These are phyloP conservation scores for Aplocera efformata DNA, from an alignment of 2,888 invertebrate species.

Conservation along the genomic window DNA sequence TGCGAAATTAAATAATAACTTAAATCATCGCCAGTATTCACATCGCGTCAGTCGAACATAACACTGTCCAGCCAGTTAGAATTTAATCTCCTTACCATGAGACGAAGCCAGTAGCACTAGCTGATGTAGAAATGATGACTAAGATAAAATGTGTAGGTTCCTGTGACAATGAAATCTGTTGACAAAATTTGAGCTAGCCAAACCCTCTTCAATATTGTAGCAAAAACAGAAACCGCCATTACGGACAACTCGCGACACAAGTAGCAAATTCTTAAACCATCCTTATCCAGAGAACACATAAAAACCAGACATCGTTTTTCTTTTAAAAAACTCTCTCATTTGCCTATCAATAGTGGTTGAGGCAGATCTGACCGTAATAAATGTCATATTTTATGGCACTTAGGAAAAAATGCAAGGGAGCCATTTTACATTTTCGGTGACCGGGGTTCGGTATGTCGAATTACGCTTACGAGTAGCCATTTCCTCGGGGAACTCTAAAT, in stretches of 20 bases:
- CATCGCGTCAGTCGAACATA: too few relatives aligned
- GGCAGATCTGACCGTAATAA: slow-evolving; percentile 81
- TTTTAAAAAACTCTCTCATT: slow-evolving; percentile 81
- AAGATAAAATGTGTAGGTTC: too few relatives aligned
- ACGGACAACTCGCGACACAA: slow-evolving; percentile 51
- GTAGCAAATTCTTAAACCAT: slow-evolving; percentile 65
- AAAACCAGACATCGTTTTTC: slow-evolving; percentile 81
- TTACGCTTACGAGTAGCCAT: slow-evolving; percentile 70
- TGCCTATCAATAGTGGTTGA: slow-evolving; percentile 80
- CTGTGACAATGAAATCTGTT: slow-evolving; percentile 1
- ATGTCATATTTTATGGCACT: slow-evolving; percentile 80
- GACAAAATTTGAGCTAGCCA: slow-evolving; percentile 10
- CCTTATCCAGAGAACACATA: slow-evolving; percentile 76
- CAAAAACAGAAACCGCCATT: slow-evolving; percentile 46
- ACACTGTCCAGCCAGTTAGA: too few relatives aligned
- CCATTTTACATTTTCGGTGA: slow-evolving; percentile 77
- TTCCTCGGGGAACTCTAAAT: slow-evolving; percentile 69
- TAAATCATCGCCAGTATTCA: too few relatives aligned
- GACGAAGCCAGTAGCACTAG: too few relatives aligned
- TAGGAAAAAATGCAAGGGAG: slow-evolving; percentile 78
- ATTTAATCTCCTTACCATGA: too few relatives aligned
- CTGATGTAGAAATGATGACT: too few relatives aligned
- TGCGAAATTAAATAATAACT: too few relatives aligned
- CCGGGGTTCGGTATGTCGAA: slow-evolving; percentile 73
- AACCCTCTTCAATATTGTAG: slow-evolving; percentile 21